phyloP scores from a whole-genome alignment of 2,797 vertebrate species.

The Chromobotia macracanthus region DNA sequence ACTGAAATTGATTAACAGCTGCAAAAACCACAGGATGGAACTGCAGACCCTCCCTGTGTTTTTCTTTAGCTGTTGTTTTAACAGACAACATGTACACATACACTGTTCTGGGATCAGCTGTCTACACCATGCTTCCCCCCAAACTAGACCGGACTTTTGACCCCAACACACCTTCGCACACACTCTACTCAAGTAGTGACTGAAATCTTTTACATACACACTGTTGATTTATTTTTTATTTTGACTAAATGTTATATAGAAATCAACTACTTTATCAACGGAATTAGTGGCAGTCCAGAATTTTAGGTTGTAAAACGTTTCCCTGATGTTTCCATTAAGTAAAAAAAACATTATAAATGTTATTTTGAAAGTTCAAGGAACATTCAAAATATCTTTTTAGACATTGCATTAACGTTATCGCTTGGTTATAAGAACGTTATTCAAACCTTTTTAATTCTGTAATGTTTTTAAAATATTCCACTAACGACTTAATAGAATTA shows the following conservation, averaged over 20 bases:
- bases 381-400: too few species aligned
- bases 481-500: too few species aligned
- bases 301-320: too few species aligned
- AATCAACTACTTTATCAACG: neutral
- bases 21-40: conserved; percentile 4
- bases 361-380: too few species aligned
- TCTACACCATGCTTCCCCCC: conserved; percentile 20
- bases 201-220: neutral
- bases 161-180: neutral
- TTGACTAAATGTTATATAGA: neutral
- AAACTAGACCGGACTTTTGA: neutral
- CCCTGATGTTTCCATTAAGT: too few species aligned
- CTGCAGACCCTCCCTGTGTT: neutral
- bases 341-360: too few species aligned
- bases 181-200: neutral
- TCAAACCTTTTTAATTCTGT: too few species aligned
- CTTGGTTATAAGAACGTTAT: too few species aligned
- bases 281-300: too few species aligned
- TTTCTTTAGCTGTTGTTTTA: conserved; percentile 28
- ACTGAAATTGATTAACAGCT: conserved; percentile 4
- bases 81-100: conserved; percentile 5
- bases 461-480: too few species aligned
- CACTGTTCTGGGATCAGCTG: conserved; percentile 28
- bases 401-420: too few species aligned
- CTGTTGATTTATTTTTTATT: neutral